A percentile compares a stretch with the other conserved stretches of the same genome.
phyloP scores from a whole-genome alignment of 37 sponge, comb jelly and placozoan genomes.

The Halisarca cf. caerulea region DNA sequence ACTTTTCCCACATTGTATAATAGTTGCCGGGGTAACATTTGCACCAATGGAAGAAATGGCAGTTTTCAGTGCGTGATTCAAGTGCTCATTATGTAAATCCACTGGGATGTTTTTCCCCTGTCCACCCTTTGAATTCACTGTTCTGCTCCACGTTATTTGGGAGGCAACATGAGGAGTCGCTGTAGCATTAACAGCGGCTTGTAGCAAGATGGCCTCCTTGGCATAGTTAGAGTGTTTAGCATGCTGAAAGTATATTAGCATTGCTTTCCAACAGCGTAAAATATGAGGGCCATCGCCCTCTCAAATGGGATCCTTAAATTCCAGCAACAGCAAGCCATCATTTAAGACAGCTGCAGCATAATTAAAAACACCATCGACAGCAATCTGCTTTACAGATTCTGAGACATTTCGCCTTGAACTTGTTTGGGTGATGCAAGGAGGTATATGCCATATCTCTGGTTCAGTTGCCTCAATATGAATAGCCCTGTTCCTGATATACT shows the following conservation, averaged over 20 bases:
- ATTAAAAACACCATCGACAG: slow-evolving; percentile 36
- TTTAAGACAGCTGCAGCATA: slow-evolving; percentile 32
- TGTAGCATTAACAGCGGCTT: slow-evolving; percentile 23
- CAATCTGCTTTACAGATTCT: background rate
- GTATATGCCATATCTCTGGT: background rate
- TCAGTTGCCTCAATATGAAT: too few relatives aligned
- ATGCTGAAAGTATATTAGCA: slow-evolving; percentile 36
- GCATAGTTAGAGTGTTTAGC: slow-evolving; percentile 39
- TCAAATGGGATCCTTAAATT: slow-evolving; percentile 44
- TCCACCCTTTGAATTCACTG: slow-evolving; percentile 32
- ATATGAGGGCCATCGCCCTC: slow-evolving; percentile 49
- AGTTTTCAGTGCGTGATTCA: slow-evolving; percentile 42
- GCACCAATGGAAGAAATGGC: slow-evolving; percentile 46
- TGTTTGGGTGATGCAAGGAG: background rate
- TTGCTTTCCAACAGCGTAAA: slow-evolving; percentile 55
- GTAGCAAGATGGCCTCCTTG: slow-evolving; percentile 26
- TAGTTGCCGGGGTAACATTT: slow-evolving; percentile 32
- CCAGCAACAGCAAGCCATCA: slow-evolving; percentile 50
- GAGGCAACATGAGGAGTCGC: slow-evolving; percentile 41
- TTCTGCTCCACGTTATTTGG: slow-evolving; percentile 40
- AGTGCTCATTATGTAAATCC: slow-evolving; percentile 49
- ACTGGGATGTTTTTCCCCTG: slow-evolving; percentile 47
- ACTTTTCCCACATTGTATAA: slow-evolving; percentile 34
- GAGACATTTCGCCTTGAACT: too few relatives aligned
- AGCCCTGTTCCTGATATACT: too few relatives aligned